A percentile compares a stretch with the other conserved stretches of the same genome.
Conservation (phyloP, 2,113 vertebrate species). For the Grus americana region DNA sequence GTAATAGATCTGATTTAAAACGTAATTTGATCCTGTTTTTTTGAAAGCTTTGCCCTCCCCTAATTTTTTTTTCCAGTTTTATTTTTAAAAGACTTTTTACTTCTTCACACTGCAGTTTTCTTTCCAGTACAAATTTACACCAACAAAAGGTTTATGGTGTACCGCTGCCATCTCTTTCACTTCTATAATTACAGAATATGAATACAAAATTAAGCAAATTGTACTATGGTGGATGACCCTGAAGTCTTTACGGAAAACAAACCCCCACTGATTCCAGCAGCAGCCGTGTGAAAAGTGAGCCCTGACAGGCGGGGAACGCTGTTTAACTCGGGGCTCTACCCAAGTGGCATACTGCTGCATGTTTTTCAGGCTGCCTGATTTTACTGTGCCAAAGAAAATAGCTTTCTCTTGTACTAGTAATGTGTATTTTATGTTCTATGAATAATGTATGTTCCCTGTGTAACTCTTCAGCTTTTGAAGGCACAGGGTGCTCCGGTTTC, state of each 20-base stretch:
- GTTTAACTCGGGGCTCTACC: background rate
- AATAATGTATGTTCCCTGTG: slow-evolving; percentile 31
- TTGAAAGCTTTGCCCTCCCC: background rate
- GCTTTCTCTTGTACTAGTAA: slow-evolving; percentile 28
- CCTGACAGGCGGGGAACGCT: background rate
- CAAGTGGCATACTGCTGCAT: background rate
- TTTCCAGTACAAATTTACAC: background rate
- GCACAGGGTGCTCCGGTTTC: background rate
- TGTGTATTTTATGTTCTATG: slow-evolving; percentile 40
- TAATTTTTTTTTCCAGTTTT: background rate
- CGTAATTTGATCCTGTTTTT: background rate
- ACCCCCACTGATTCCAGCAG: background rate
- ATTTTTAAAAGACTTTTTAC: background rate
- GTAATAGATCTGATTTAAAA: background rate
- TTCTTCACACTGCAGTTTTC: background rate
- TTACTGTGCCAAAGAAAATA: slow-evolving; percentile 13
- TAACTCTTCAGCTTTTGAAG: slow-evolving; percentile 6
- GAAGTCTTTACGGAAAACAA: background rate
- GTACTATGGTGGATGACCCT: background rate
- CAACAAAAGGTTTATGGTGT: background rate
- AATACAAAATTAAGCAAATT: background rate
- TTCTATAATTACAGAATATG: background rate
- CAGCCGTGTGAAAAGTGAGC: accelerated
- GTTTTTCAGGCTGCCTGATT: slow-evolving; percentile 19
- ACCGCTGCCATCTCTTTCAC: background rate